phyloP scores from a whole-genome alignment of 2,113 vertebrate genomes.

The Erpornis zantholeuca region DNA sequence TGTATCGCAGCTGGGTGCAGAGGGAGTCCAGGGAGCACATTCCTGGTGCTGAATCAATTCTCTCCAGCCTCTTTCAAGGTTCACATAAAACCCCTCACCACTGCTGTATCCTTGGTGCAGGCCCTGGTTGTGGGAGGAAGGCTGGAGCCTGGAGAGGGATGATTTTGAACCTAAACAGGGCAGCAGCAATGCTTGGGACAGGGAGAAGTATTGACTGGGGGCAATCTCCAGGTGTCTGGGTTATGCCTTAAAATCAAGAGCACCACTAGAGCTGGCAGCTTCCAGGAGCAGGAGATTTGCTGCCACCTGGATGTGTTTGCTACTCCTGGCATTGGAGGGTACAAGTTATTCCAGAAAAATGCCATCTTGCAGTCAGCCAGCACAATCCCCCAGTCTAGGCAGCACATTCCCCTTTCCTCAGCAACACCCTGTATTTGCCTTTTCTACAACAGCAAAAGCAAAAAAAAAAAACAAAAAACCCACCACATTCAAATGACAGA shows the following conservation, averaged over 20 bases:
- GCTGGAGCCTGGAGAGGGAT: neutral
- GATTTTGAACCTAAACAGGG: neutral
- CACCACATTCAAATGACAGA: neutral
- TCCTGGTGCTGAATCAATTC: neutral
- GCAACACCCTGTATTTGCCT: neutral
- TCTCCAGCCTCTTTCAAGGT: neutral
- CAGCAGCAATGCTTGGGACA: neutral
- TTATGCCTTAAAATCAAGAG: neutral
- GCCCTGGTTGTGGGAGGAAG: neutral
- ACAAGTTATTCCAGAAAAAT: neutral
- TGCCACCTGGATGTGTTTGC: neutral
- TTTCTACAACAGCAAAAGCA: neutral
- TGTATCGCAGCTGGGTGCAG: neutral
- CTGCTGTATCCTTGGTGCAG: neutral
- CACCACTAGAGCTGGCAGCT: neutral
- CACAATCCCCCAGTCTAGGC: neutral
- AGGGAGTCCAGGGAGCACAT: neutral
- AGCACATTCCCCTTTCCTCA: neutral
- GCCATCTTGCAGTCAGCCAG: neutral
- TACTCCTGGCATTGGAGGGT: neutral
- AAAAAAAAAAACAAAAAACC: too few relatives aligned
- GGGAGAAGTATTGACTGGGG: neutral
- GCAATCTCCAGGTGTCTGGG: neutral
- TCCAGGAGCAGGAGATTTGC: neutral
- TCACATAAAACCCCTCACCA: neutral